Evolutionary conservation across 2,113 vertebrate genomes (phyloP), one percentile per base, ranked within the genome.

Genomic region (Oncorhynchus mykiss): DNA sequence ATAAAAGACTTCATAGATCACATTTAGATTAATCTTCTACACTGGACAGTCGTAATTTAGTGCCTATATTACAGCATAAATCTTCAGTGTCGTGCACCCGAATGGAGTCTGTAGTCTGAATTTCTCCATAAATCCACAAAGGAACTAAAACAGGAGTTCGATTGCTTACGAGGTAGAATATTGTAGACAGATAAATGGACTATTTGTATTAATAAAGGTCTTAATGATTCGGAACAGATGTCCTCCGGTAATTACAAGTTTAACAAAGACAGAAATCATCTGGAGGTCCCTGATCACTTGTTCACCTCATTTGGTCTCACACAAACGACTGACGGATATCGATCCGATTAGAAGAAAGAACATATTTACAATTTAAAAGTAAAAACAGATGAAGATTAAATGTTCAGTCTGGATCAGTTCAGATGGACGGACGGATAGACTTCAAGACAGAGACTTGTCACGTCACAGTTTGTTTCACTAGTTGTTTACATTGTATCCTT

Each of bases 401-500:
- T 54, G 51, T 54, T 54, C 51, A 54, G 51, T 54, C 13, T 18
- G 51, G 14, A 16, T 67, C 66, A 67, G 25, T 67, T 13, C 29
- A 31, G 51, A 54, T 54, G 51, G 16, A 16, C 12, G 12, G 8
- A 70, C 9, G 71, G 60, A 31, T 7, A 67, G 18, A 39, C 25
- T 65, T 31, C 49, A 13, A 18, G 71, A 27, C 5, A 20, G 13
- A 29, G 3, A 22, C 25, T 25, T 3, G 25, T 67, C 64, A 65
- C 13, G 8, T 34, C 25, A 18, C 13, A 22, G 11, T 59, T 67
- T 11, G 34, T 27, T 51, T 64, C 22, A 71, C 22, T 13, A 72
- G 59, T 31, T 79, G 76, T n/a, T 65, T 78, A 65, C 65, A 6
- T 24, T 57, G 78, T 34, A 83, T 48, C 25, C 51, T 80, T 24